Conservation (phyloP, 2,797 vertebrate genomes). For the Schizopygopsis malacanthus region DNA sequence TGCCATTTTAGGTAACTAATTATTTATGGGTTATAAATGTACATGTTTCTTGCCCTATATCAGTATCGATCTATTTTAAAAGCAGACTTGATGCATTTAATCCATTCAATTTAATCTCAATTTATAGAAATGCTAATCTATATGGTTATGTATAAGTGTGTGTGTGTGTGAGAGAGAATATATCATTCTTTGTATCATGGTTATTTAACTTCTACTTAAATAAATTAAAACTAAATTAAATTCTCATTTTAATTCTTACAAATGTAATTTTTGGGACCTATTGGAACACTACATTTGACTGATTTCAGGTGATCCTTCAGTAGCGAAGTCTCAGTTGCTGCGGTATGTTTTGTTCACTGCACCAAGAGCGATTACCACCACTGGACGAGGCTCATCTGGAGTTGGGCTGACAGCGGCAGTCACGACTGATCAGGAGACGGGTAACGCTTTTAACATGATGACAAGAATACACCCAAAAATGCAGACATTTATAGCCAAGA, state of each 20-base stretch:
- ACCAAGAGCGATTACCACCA: conserved; percentile 71
- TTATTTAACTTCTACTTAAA: too few relatives aligned
- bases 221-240: too few relatives aligned
- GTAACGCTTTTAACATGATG: conserved; percentile 41
- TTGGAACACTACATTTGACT: not conserved
- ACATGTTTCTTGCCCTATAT: too few relatives aligned
- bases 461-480: not conserved
- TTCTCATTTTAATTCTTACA: too few relatives aligned
- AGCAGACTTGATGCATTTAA: too few relatives aligned
- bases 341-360: conserved; percentile 69
- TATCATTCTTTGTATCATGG: too few relatives aligned
- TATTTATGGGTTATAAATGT: not conserved
- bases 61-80: too few relatives aligned
- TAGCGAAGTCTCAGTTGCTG: conserved; percentile 74
- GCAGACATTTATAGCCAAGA: not conserved
- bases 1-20: not conserved
- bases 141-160: too few relatives aligned
- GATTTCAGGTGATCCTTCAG: conserved; percentile 67
- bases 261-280: not conserved
- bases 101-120: too few relatives aligned
- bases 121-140: too few relatives aligned
- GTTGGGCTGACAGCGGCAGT: conserved; percentile 76
- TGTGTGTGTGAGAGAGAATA: too few relatives aligned
- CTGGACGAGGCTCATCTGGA: conserved; percentile 72
- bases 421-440: conserved; percentile 75